Base-by-base conservation (phyloP, 2,888 invertebrate genomes). In the Terebella lapidaria region DNA sequence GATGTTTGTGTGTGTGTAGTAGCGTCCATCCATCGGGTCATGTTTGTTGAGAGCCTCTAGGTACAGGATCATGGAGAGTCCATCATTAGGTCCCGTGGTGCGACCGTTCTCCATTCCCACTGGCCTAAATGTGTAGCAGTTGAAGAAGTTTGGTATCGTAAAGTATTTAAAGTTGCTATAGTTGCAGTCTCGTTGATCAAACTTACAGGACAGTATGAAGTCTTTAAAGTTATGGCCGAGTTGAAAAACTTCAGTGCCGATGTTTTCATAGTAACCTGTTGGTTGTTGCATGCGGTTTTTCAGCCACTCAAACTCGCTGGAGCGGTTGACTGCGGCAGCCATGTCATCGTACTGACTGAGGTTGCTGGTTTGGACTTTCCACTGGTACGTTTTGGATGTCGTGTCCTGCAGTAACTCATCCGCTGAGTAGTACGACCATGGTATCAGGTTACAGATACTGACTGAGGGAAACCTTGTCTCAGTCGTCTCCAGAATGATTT, bases 381-480 rank as follows among this genome's bases (percentile, higher is more conserved):
- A 60, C 27, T 30, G 27, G 54, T 42, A 57, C 27, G 54, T 30
- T 5, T 27, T n/a, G n/a, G 60, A 30, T 3, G 42, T 25, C 1
- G 46, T n/a, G 54, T 62, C 46, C 1, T 45, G 15, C 18, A 62
- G 53, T 4, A 69, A 54, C 22, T 67, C 55, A 2, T 70, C 69
- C n/a, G 72, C 61, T 57, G 72, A 72, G 3, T 72, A 67, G 54
- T 71, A 57, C 5, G 77, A 76, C 27, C 74, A 69, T 3, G 75
- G 72, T 27, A 71, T 73, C 25, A 73, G 73, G 65, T 77, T 77
- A 61, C 77, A 77, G 30, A 77, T 66, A 3, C 75, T 73, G 1
- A 77, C 70, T 1, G 75, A 70, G 1, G 77, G 77, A 58, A 74
- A 77, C 59, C 74, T 72, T 20, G 75, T 74, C 72, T 74, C 74